Conservation (phyloP, 2,113 vertebrate genomes). For the Corythornis vintsioides region DNA sequence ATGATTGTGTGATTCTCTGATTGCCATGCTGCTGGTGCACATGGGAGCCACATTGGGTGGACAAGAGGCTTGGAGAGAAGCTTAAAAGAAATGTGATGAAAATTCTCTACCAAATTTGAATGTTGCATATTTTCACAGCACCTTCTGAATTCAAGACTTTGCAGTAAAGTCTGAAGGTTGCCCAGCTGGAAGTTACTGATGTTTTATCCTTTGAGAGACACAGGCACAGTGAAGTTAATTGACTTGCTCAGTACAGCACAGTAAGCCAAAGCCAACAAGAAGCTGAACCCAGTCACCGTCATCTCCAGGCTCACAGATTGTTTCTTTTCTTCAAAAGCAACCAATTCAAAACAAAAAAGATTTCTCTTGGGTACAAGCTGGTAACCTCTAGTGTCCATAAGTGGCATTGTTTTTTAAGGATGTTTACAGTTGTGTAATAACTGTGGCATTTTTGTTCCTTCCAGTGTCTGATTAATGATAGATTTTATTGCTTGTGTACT, state of each 20-base stretch:
- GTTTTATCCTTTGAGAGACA: background rate
- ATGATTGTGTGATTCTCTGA: too few species aligned
- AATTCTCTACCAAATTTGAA: background rate
- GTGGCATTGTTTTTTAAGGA: background rate
- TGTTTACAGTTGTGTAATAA: background rate
- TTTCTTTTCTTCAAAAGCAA: background rate
- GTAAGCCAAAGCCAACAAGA: constrained; percentile 14
- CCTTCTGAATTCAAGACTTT: background rate
- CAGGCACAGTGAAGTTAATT: background rate
- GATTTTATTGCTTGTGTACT: background rate
- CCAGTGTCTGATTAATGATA: background rate
- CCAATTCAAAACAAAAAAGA: background rate
- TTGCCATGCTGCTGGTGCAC: background rate
- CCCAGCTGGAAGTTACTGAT: background rate
- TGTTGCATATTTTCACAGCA: background rate
- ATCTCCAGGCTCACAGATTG: background rate
- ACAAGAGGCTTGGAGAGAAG: background rate
- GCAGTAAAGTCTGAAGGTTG: background rate
- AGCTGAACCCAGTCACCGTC: background rate
- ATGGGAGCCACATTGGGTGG: background rate
- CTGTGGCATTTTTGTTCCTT: constrained; percentile 38
- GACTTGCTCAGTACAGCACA: background rate
- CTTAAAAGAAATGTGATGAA: background rate
- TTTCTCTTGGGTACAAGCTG: background rate
- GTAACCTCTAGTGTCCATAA: background rate